phyloP scores from a whole-genome alignment of 2,797 vertebrate genomes.

The Pogoniulus pusillus region DNA sequence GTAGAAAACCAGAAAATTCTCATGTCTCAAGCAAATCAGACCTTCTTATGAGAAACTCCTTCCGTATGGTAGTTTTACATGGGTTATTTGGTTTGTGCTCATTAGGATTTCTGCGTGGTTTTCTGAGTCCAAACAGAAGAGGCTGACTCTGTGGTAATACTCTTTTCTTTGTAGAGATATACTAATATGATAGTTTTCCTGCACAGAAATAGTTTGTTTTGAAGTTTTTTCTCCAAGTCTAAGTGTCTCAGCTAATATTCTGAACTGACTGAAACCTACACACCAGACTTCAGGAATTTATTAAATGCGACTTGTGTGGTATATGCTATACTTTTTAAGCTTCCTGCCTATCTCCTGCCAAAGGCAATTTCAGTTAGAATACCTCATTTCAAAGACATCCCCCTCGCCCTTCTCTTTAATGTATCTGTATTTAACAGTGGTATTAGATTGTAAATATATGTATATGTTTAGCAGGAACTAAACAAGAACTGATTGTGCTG shows the following conservation, averaged over 20 bases:
- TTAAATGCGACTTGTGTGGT: constrained; percentile 40
- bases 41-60: neutral
- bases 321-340: neutral
- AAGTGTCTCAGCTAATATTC: neutral
- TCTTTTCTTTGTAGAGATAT: neutral
- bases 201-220: neutral
- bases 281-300: constrained; percentile 10
- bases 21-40: neutral
- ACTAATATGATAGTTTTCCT: neutral
- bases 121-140: neutral
- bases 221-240: neutral
- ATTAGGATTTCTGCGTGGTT: neutral
- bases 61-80: neutral
- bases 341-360: constrained; percentile 17
- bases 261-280: neutral
- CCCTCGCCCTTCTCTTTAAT: neutral
- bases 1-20: neutral
- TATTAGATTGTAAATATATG: constrained; percentile 20
- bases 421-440: neutral
- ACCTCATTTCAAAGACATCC: neutral
- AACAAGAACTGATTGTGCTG: neutral
- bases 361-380: neutral
- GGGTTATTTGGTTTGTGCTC: neutral
- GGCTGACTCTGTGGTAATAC: neutral
- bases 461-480: neutral